These are phyloP conservation scores for Sesia apiformis DNA, from an alignment of 2,888 invertebrate species.

Conservation along the genomic window DNA sequence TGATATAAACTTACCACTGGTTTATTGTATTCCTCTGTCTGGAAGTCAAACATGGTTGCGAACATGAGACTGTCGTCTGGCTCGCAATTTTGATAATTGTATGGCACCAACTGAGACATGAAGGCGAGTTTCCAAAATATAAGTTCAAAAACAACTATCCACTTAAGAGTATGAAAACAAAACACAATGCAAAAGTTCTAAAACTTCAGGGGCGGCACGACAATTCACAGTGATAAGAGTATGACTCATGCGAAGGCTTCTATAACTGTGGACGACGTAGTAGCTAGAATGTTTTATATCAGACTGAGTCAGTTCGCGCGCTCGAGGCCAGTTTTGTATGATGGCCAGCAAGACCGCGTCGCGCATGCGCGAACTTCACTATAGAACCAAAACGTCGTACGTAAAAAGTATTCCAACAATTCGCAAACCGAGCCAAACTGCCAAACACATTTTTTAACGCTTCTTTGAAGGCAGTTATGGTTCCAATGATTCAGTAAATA, in stretches of 20 bases:
- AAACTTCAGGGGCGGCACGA: constrained; percentile 34
- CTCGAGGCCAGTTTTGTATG: constrained; percentile 64
- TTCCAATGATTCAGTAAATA: constrained; percentile 57
- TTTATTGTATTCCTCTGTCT: constrained; percentile 61
- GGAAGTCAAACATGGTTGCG: constrained; percentile 72
- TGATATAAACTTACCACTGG: constrained; percentile 46
- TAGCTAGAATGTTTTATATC: constrained; percentile 68
- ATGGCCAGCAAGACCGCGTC: constrained; percentile 33
- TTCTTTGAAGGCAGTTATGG: constrained; percentile 26
- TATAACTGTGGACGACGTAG: constrained; percentile 48
- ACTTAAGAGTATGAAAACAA: constrained; percentile 11
- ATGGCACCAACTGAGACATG: constrained; percentile 80
- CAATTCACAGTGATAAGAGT: constrained; percentile 59
- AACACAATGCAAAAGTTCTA: constrained; percentile 35
- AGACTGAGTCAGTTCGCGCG: constrained; percentile 66
- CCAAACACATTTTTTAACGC: constrained; percentile 46
- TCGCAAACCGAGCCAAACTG: constrained; percentile 56
- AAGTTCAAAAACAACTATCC: constrained; percentile 42
- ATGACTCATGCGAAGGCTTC: constrained; percentile 56
- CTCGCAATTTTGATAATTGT: constrained; percentile 59
- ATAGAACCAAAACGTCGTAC: constrained; percentile 36
- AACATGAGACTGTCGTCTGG: constrained; percentile 73
- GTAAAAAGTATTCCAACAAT: constrained; percentile 50
- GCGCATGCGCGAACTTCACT: constrained; percentile 56
- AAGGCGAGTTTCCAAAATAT: constrained; percentile 55